Conservation (phyloP, 1,140 invertebrate genomes). For the Diuraphis noxia region DNA sequence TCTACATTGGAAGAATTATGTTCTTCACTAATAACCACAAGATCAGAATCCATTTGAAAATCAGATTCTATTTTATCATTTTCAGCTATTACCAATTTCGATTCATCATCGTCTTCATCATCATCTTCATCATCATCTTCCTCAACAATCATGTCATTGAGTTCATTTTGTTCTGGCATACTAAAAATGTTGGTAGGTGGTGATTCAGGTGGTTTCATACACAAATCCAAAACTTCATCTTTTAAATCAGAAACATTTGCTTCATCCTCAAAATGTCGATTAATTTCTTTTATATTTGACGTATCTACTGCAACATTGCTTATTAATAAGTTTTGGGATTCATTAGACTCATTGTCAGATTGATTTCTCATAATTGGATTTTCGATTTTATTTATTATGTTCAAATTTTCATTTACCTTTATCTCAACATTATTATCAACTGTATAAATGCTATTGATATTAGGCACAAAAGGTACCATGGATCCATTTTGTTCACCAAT, state of each 20-base stretch:
- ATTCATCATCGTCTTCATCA: constrained; percentile 55
- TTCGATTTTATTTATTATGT: neutral
- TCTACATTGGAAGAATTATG: neutral
- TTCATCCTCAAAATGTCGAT: neutral
- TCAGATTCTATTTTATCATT: constrained; percentile 19
- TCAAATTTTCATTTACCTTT: neutral
- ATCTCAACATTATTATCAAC: neutral
- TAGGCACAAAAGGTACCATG: neutral
- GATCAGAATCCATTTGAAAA: neutral
- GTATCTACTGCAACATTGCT: neutral
- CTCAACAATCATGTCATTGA: constrained; percentile 57
- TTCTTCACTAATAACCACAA: neutral
- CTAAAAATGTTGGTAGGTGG: constrained; percentile 58
- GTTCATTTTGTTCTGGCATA: neutral
- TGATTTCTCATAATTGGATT: neutral
- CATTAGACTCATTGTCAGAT: neutral
- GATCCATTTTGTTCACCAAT: neutral
- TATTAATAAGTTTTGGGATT: neutral
- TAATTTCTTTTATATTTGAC: neutral
- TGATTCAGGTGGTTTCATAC: constrained; percentile 63
- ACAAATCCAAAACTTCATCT: constrained; percentile 64
- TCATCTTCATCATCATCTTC: constrained; percentile 60
- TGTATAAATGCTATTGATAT: neutral
- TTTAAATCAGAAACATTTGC: constrained; percentile 4
- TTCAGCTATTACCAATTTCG: constrained; percentile 9